Evolutionary conservation across 2,113 vertebrate species (phyloP), one percentile per base, ranked within the genome.

Genomic region (Cercocebus atys): DNA sequence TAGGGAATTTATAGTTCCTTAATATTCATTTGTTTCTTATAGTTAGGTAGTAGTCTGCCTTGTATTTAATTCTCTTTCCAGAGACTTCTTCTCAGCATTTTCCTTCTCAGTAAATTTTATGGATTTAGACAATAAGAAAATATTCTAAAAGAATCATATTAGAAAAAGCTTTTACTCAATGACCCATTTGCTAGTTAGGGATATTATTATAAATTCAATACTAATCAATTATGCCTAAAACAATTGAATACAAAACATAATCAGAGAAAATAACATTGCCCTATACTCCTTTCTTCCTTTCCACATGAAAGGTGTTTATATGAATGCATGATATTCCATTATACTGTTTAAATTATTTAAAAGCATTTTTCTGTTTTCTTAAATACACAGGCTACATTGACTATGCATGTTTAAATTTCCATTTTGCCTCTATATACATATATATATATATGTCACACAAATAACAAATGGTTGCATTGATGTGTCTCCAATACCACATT

Each of bases 281-380:
- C 73, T 61, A 14, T 87, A 38, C 25, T 76, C 70, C 55, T 6
- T 8, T 80, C 75, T 94, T 12, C 13, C 35, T 93, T 84, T 55
- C 59, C 27, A 84, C 22, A 93, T 8, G 32, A 88, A 91, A 95
- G 38, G 11, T 96, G 13, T 88, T 96, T 98, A 68, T 55, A 25
- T 47, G n/a, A 97, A 89, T 66, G 32, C 30, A 38, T 52, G 22
- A 38, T 95, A 61, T 84, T 45, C 16, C 61, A 50, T 93, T 90
- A 93, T 59, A n/a, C 55, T 72, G 75, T 78, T 97, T 83, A 93
- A 94, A 73, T 86, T 90, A 55, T 93, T 92, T 88, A 95, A 96
- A 93, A 95, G 30, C 64, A 70, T 76, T 95, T 95, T 92, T 78
- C 85, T 93, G 11, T 88, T 93, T 97, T 92, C 70, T 95, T 93